Base-by-base conservation (phyloP, 2,888 invertebrate species). In the Hirtodrosophila trivittata region DNA sequence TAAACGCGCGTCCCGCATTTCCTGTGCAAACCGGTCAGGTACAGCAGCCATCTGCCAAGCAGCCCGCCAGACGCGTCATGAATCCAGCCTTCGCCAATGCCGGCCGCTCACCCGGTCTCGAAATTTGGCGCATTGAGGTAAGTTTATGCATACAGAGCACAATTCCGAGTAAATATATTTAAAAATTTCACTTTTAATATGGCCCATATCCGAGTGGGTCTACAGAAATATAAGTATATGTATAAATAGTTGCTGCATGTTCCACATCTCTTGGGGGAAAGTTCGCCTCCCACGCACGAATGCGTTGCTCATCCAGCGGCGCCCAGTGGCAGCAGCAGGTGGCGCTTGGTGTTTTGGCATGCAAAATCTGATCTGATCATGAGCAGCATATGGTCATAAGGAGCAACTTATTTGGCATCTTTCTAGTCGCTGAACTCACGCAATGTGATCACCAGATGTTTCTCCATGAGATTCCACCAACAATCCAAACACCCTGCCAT, bases 41-140 rank as follows among this genome's bases (percentile, higher is more conserved):
- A 33, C 85, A 88, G 56, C 86, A 88, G 28, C 57, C 78, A 21
- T 3, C 18, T 3, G 5, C 18, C 37, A 90, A 88, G 42, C 77
- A 88, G 41, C 74, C 89, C 16, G 87, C 76, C 12, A 71, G 88
- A 72, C 84, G 88, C 70, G 63, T 89, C 35, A 91, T 91, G 91
- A 93, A 94, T 77, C 91, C 94, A 60, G 95, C 95, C 2, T 96
- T 96, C 88, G 93, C 91, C 55, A 93, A 93, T 67, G 93, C 95
- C 41, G 96, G 96, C 1, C 91, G 92, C 85, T 90, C 91, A 42
- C 92, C 93, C 4, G 96, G 96, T 0, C 77, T 95, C 0, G 94
- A 95, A 90, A 93, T 96, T 77, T 96, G 96, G 96, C 93, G 96
- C 87, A 94, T 96, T 64, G 96, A 96, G 93, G 96, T 96, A 89